Evolutionary conservation across 2,113 vertebrate species (phyloP), one percentile per base, ranked within the genome.

Genomic region (Sakesphorus luctuosus): DNA sequence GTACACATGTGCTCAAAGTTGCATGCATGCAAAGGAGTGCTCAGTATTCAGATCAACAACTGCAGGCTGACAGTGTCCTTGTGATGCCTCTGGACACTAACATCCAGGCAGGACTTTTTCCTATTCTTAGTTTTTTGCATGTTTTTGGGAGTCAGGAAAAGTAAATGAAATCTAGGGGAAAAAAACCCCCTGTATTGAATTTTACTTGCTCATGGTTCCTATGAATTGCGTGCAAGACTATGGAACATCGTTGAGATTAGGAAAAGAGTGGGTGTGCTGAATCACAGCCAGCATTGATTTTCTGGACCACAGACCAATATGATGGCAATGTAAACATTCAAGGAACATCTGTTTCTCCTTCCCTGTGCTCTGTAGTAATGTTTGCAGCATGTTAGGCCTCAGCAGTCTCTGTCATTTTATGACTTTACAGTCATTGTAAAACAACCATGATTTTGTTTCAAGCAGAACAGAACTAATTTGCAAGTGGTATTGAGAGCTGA

Each of bases 91-190:
- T 56, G 49, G 25, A 50, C 28, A 12, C 13, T 50, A 77, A 77
- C 84, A 96, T 66, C 92, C 92, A 35, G 97, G 84, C 65, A 94
- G 47, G 66, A 96, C 38, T 18, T 75, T 55, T 24, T 88, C 92
- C 38, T 84, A 13, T 69, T 71, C 96, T 52, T 78, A 95, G 87
- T 90, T 96, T 28, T 91, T 90, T 56, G 73, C 84, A 52, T 94
- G 93, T 50, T 97, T 92, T 82, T 96, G 95, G 78, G 80, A 61
- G 20, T 86, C 75, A 67, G 71, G 92, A 93, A 98, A 95, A 97
- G 31, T 94, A 96, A 82, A 97, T 80, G 44, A 87, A 97, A 33
- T 97, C 89, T 97, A 92, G 28, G 25, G 28, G 25, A 7, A 40
- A 53, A 49, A 46, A 65, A 47, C 29, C 69, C 78, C 8, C 2